phyloP scores from a whole-genome alignment of 2,113 vertebrate genomes.

The Pituophis catenifer region DNA sequence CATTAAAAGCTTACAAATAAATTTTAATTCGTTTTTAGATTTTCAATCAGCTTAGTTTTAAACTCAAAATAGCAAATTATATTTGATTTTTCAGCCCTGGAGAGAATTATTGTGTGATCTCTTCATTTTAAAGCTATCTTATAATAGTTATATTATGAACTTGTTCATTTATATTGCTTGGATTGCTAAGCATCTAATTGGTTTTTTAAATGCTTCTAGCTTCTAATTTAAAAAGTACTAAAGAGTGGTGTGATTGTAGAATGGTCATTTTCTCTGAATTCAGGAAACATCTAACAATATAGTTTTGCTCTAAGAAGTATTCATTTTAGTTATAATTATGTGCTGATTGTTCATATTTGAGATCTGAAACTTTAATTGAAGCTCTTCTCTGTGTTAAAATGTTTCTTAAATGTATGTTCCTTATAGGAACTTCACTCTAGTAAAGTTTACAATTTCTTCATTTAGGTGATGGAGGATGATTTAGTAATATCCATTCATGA shows the following conservation, averaged over 20 bases:
- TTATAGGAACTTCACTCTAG: neutral
- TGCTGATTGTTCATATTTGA: neutral
- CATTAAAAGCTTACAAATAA: neutral
- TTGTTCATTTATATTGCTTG: neutral
- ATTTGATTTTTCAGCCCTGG: slow-evolving; percentile 8
- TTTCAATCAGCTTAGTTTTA: neutral
- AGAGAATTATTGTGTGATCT: neutral
- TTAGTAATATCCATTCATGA: neutral
- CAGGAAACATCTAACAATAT: neutral
- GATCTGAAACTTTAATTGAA: neutral
- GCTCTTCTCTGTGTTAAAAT: neutral
- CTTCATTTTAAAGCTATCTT: neutral
- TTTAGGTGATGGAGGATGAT: neutral
- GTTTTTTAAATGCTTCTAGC: neutral
- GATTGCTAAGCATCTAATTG: neutral
- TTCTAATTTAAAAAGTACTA: slow-evolving; percentile 1
- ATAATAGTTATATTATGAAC: neutral
- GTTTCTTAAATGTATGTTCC: neutral
- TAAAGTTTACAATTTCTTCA: neutral
- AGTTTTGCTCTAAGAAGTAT: neutral
- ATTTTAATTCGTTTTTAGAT: neutral
- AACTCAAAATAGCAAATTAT: neutral
- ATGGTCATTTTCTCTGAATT: neutral
- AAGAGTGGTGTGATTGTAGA: neutral
- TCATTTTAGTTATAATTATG: neutral